These are phyloP conservation scores for Atlantisia rogersi DNA, from an alignment of 2,113 vertebrate genomes.

Conservation along the genomic window DNA sequence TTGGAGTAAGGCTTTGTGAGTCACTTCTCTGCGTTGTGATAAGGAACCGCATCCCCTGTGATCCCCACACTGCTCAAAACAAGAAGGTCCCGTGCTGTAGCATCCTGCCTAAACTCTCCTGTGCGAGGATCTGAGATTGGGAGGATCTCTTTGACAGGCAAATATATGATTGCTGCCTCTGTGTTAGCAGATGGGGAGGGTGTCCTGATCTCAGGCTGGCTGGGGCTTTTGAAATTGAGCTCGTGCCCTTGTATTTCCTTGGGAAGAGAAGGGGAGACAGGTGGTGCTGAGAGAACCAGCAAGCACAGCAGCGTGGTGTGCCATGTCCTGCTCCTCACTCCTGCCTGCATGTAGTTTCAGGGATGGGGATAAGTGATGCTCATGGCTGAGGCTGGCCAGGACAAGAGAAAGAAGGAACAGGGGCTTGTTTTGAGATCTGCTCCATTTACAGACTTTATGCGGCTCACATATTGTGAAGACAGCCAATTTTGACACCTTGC, in stretches of 20 bases:
- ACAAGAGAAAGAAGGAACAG: background rate
- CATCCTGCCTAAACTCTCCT: background rate
- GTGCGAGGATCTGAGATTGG: background rate
- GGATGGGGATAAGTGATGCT: background rate
- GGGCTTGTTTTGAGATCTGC: background rate
- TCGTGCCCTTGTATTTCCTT: background rate
- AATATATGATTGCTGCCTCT: background rate
- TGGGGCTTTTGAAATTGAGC: background rate
- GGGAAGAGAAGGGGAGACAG: accelerated
- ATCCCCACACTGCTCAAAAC: background rate
- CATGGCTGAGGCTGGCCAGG: background rate
- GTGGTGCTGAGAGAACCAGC: background rate
- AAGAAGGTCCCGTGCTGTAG: accelerated
- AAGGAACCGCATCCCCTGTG: background rate
- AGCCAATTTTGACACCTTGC: background rate
- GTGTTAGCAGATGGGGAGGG: background rate
- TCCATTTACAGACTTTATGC: background rate
- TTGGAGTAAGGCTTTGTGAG: background rate
- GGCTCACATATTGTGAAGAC: accelerated
- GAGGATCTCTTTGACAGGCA: too few species aligned
- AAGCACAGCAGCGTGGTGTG: accelerated
- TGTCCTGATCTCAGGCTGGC: background rate
- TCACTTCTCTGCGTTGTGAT: background rate
- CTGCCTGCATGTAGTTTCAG: accelerated
- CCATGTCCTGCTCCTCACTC: background rate